These are phyloP conservation scores for Acipenser oxyrinchus DNA, from an alignment of 2,797 vertebrate genomes.

Conservation along the genomic window DNA sequence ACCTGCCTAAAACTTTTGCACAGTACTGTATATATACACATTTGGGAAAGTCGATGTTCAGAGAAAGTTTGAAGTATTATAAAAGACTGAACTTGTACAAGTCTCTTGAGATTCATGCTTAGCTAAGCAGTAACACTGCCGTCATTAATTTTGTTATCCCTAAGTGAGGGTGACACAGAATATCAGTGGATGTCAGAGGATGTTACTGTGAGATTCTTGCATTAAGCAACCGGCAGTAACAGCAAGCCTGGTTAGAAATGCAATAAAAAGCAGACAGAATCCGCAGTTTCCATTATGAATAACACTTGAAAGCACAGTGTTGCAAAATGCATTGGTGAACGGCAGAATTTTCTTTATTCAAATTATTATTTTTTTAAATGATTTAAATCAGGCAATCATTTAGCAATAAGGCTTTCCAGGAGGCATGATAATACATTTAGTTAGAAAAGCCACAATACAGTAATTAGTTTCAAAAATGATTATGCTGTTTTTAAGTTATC, in stretches of 20 bases:
- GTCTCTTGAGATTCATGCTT: neutral
- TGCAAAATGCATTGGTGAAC: no score
- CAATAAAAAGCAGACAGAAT: neutral
- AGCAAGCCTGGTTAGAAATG: neutral
- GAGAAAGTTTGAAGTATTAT: no score
- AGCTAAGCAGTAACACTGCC: neutral
- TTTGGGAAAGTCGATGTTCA: no score
- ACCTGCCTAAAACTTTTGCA: no score
- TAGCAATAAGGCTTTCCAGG: neutral
- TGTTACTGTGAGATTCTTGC: neutral
- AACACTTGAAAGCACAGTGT: no score
- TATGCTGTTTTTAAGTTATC: neutral
- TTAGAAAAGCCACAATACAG: neutral
- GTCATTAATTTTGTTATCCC: neutral
- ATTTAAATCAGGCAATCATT: slow-evolving; percentile 1
- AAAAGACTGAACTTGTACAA: neutral
- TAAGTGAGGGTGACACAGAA: neutral
- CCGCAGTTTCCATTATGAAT: no score
- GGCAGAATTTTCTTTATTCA: no score
- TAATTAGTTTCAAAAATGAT: neutral
- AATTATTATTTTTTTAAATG: neutral
- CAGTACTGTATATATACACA: no score
- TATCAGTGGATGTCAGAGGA: neutral
- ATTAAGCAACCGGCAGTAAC: neutral
- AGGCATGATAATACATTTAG: neutral